phyloP scores from a whole-genome alignment of 2,113 vertebrate genomes.

The Tonatia bakeri region DNA sequence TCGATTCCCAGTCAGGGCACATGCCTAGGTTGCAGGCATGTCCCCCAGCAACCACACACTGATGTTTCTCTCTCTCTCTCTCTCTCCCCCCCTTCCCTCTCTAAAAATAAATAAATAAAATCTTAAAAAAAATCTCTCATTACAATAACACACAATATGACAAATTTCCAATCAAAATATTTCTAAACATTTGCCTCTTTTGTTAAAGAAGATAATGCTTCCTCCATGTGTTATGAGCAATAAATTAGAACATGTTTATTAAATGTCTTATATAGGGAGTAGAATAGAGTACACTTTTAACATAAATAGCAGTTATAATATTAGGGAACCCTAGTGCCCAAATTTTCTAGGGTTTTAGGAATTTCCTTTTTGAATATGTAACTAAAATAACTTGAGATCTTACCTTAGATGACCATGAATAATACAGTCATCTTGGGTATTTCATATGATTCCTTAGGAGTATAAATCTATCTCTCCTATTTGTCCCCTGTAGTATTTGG shows the following conservation, averaged over 20 bases:
- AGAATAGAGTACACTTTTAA: neutral
- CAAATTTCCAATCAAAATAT: neutral
- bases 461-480: neutral
- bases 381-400: neutral
- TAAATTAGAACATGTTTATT: neutral
- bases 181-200: neutral
- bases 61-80: too few species aligned
- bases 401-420: neutral
- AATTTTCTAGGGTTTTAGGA: neutral
- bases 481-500: neutral
- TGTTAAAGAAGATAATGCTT: neutral
- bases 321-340: neutral
- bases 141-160: neutral
- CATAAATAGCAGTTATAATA: neutral
- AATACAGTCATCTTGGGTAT: neutral
- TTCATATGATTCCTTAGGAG: neutral
- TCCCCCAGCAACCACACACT: too few species aligned
- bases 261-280: neutral
- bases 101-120: too few species aligned
- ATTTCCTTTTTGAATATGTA: conserved; percentile 3
- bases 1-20: too few species aligned
- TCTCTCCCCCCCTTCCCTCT: too few species aligned
- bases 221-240: neutral
- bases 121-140: neutral
- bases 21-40: too few species aligned